Evolutionary conservation across 2,113 vertebrate genomes (phyloP), one percentile per base, ranked within the genome.

Genomic region (Hystrix cristata): DNA sequence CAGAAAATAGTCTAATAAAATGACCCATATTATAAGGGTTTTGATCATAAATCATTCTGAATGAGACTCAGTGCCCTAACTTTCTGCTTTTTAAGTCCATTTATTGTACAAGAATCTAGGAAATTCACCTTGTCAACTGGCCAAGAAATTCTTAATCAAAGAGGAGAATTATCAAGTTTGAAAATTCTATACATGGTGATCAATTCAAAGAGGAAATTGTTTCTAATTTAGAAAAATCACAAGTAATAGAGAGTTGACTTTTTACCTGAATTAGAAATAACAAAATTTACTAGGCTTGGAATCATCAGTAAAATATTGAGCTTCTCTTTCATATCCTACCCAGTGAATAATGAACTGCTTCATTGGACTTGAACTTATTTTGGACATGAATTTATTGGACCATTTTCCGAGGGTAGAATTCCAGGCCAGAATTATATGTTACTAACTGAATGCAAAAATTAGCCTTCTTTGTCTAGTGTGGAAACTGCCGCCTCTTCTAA

Each of bases 151-250:
- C 96, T 95, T 97, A 96, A 51, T 67, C 55, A 92, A 83, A 34
- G 91, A 91, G 57, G 34, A 97, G 53, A 98, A 95, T 72, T 96
- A 67, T 82, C 86, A 95, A 48, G 81, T 92, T 51, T 96, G 48
- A 90, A 80, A 97, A 98, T 96, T 90, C 95, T 97, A 94, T 96
- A 97, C 89, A 97, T 96, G 97, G 84, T 96, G 95, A 98, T 98
- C 97, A 95, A 98, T 94, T 98, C 98, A 96, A 98, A 51, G 43
- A 97, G 71, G 78, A 91, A 85, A 96, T 98, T 85, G 87, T 71
- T 97, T 96, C 89, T 96, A 96, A 98, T 67, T 95, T 76, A 97
- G 91, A 97, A 96, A 65, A 78, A 97, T 97, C 93, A 92, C 80
- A 96, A 94, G 67, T 72, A 93, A 96, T 89, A 91, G 29, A 95